Percentiles rank a stretch among this genome's conserved stretches.
phyloP scores from a whole-genome alignment of 2,888 invertebrate genomes.

The Diaprepes abbreviatus region DNA sequence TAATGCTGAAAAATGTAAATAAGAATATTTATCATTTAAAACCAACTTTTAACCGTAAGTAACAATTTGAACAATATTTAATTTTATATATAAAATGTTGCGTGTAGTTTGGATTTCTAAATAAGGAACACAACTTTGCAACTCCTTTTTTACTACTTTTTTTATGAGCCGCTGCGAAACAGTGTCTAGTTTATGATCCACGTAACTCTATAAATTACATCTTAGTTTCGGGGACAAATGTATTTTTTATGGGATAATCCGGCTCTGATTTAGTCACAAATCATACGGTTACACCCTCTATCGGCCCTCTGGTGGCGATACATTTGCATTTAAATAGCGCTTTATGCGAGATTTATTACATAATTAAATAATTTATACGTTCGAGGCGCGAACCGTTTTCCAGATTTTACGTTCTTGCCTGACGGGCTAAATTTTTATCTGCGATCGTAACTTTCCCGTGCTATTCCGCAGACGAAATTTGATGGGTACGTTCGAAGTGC shows the following conservation, averaged over 20 bases:
- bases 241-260: constrained; percentile 39
- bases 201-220: too few relatives aligned
- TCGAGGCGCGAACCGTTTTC: constrained; percentile 33
- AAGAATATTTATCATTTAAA: too few relatives aligned
- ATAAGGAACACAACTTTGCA: too few relatives aligned
- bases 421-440: constrained; percentile 37
- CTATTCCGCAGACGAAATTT: background rate
- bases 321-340: constrained; percentile 51
- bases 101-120: too few relatives aligned
- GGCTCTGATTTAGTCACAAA: constrained; percentile 42
- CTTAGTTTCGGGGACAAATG: background rate
- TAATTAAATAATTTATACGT: constrained; percentile 50
- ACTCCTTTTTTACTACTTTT: too few relatives aligned
- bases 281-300: constrained; percentile 42
- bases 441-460: constrained; percentile 23
- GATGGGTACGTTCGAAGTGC: background rate
- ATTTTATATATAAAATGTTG: too few relatives aligned
- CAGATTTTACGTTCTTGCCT: constrained; percentile 35
- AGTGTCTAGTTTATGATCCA: too few relatives aligned
- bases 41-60: too few relatives aligned
- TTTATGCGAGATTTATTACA: constrained; percentile 49
- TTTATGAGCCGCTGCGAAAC: too few relatives aligned
- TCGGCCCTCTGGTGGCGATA: constrained; percentile 41
- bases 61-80: too few relatives aligned
- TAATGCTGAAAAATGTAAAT: too few relatives aligned